Percentiles rank a stretch among this genome's conserved stretches.
These are phyloP conservation scores for Apis florea DNA, from an alignment of 1,140 invertebrate species.

Conservation along the genomic window DNA sequence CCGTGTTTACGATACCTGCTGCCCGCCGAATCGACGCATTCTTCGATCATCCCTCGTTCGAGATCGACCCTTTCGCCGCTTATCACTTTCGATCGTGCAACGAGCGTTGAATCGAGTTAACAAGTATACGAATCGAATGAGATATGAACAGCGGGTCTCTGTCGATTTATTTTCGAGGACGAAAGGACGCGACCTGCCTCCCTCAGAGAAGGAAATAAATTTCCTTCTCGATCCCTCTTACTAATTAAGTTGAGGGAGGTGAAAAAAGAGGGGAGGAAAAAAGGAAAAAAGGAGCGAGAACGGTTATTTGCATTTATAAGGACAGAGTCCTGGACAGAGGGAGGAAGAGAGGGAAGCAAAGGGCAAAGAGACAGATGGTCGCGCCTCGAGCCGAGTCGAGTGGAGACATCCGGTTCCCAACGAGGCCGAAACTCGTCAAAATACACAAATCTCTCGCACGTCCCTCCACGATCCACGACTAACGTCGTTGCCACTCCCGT, in stretches of 20 bases:
- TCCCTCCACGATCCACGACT: conserved; percentile 41
- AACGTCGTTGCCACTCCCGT: conserved; percentile 7
- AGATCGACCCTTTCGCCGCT: background rate
- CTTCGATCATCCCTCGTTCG: background rate
- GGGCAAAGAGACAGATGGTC: conserved; percentile 70
- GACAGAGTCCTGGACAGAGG: background rate
- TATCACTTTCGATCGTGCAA: background rate
- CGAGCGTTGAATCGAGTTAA: background rate
- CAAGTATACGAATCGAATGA: background rate
- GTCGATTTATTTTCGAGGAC: conserved; percentile 17
- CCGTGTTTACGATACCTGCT: background rate
- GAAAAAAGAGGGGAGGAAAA: conserved; percentile 10
- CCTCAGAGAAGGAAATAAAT: conserved; percentile 23
- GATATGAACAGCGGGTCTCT: background rate
- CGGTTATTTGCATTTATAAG: no score
- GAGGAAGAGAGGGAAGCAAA: conserved; percentile 24
- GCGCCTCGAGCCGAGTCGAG: conserved; percentile 65
- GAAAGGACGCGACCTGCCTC: background rate
- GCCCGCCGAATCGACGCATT: no score
- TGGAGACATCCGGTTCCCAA: conserved; percentile 73
- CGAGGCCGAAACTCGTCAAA: conserved; percentile 74
- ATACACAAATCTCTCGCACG: conserved; percentile 74
- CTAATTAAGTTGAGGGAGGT: conserved; percentile 47
- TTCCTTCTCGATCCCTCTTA: conserved; percentile 37
- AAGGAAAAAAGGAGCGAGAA: background rate